Base-by-base conservation (phyloP, 2,888 invertebrate genomes). In the Anagyrus pseudococci region DNA sequence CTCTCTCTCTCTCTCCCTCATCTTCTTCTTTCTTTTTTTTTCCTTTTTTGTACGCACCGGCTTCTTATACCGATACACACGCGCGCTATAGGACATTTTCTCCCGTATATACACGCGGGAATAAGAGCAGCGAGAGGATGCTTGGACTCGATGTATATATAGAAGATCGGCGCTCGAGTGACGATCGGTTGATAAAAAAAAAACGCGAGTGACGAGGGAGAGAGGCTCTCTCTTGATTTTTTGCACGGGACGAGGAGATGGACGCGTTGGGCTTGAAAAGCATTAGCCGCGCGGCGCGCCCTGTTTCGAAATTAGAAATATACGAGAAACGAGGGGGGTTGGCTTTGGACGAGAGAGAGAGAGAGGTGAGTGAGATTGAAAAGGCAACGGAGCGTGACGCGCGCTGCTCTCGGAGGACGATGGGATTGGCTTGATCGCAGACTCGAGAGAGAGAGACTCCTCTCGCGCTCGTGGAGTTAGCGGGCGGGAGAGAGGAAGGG, bases 291-390 rank as follows among this genome's bases (percentile, higher is more conserved):
- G 13, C 17, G 25, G 23, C 17, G n/a, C 48, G 43, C 17, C n/a
- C 40, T 52, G 15, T 29, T 47, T 37, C 17, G 47, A 50, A 50
- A 55, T 44, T 26, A 55, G 56, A 46, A 55, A 56, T 19, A 37
- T 54, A 46, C 48, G 8, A 52, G 46, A n/a, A 26, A 44, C 20
- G n/a, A 26, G 29, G 29, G 10, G 29, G 29, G 29, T 29, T 10
- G 29, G 29, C 2, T 13, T 37, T 37, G 20, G 20, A 33, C 10
- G 20, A 33, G 52, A 25, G 10, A n/a, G 10, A 29, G 37, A 7
- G 37, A 33, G 8, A 15, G 37, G 17, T 15, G 48, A 40, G 25
- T 17, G 26, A 19, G 54, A 29, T 29, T 22, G 40, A 55, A 55
- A n/a, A n/a, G n/a, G n/a, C n/a, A n/a, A n/a, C n/a, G n/a, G 44